Percentiles rank a stretch among this genome's conserved stretches.
These are phyloP conservation scores for Cavia porcellus DNA, from an alignment of 2,113 vertebrate genomes.

Conservation along the genomic window DNA sequence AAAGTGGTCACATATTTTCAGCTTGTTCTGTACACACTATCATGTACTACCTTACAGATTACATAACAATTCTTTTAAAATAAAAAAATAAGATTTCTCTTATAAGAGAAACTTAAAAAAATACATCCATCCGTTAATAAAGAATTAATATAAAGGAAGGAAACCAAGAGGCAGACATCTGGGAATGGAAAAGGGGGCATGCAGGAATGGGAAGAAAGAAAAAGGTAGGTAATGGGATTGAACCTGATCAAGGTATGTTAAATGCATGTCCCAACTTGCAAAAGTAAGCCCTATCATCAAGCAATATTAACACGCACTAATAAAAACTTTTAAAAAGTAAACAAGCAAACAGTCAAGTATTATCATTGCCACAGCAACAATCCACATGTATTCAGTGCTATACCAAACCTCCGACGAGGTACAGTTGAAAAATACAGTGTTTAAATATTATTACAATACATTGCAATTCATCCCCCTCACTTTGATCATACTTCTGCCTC, in stretches of 20 bases:
- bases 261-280: neutral
- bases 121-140: neutral
- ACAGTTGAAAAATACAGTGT: neutral
- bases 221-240: neutral
- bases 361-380: neutral
- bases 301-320: neutral
- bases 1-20: slow-evolving; percentile 24
- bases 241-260: neutral
- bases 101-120: neutral
- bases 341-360: neutral
- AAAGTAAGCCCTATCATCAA: neutral
- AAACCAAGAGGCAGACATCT: neutral
- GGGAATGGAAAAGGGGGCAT: neutral
- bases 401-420: neutral
- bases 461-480: neutral
- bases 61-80: neutral
- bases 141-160: neutral
- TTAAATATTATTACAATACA: neutral
- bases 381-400: neutral
- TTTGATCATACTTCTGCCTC: neutral
- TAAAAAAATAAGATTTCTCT: slow-evolving; percentile 4
- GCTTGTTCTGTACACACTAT: neutral
- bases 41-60: neutral
- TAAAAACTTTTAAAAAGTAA: neutral
- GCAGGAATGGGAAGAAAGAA: neutral